Base-by-base conservation (phyloP, 2,113 vertebrate genomes). In the Pseudorasbora parva region DNA sequence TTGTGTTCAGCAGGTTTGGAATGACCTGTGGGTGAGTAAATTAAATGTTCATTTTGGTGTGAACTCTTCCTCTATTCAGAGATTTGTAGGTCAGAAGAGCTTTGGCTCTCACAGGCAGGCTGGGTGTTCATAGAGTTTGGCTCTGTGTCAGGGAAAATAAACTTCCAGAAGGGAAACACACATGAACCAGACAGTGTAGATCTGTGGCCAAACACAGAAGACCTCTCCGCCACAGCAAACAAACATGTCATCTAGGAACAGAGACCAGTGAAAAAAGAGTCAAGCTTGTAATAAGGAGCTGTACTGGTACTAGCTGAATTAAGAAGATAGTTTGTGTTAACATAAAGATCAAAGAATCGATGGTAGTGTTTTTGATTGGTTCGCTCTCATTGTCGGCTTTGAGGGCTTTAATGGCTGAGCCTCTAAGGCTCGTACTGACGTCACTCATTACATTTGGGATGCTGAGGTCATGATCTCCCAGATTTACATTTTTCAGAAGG, bases 401-500 rank as follows among this genome's bases (percentile, higher is more conserved):
- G 54, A 56, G 54, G 27, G 27, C 66, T 59, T 21, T 7, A 37
- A 30, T 11, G 78, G 69, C 57, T 81, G 37, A 45, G 47, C 27
- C 23, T 81, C 37, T 81, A 43, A 75, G 64, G 78, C 25, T 56
- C 84, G 19, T 3, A 23, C 72, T 30, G 54, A 78, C 74, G 43
- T 78, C 85, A 78, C 41, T 19, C 73, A 56, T 66, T 27, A 73
- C 73, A 78, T 82, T 82, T 59, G 30, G 21, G 12, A 82, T 49
- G 62, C 81, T 59, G 82, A 69, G 74, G 51, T 54, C 74, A 43
- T 43, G 64, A 78, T 64, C 81, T 81, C 78, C 78, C 56, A 17
- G 9, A 82, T 82, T 86, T 62, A 82, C 66, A 86, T 86, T 78
- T 82, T 78, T 86, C 45, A 73, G 74, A 82, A 64, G 81, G 76